Evolutionary conservation across 2,113 vertebrate genomes (phyloP).

Genomic region (Chrysemys picta): DNA sequence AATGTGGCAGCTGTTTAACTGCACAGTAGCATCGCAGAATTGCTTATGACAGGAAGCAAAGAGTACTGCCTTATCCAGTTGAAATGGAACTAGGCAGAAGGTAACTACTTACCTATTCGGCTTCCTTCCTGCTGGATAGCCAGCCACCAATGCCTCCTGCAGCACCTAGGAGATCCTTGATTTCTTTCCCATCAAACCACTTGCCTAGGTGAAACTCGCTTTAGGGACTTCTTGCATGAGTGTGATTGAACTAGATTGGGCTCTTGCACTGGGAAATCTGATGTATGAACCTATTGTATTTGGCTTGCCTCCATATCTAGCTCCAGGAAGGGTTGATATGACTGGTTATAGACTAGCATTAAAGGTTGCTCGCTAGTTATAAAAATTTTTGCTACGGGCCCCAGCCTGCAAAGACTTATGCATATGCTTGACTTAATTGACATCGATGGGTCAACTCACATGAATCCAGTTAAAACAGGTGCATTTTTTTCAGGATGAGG

Average conservation of each 20-base stretch:
- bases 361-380: background rate
- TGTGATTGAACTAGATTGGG: background rate
- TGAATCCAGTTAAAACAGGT: background rate
- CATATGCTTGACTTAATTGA: background rate
- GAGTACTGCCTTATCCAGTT: background rate
- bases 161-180: background rate
- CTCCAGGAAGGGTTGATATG: background rate
- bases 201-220: background rate
- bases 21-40: background rate
- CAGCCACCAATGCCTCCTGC: background rate
- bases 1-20: background rate
- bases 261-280: background rate
- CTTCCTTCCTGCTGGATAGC: background rate
- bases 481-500: background rate
- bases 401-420: no score
- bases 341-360: background rate
- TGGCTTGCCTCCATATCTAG: background rate
- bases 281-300: background rate
- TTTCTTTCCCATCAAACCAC: background rate
- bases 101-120: background rate
- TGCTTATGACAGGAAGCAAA: background rate
- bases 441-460: background rate
- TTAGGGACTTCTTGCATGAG: background rate
- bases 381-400: background rate
- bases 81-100: background rate